A percentile compares a stretch with the other conserved stretches of the same genome.
Evolutionary conservation across 1,140 invertebrate genomes (phyloP).

Genomic region (Anoplophora glabripennis): DNA sequence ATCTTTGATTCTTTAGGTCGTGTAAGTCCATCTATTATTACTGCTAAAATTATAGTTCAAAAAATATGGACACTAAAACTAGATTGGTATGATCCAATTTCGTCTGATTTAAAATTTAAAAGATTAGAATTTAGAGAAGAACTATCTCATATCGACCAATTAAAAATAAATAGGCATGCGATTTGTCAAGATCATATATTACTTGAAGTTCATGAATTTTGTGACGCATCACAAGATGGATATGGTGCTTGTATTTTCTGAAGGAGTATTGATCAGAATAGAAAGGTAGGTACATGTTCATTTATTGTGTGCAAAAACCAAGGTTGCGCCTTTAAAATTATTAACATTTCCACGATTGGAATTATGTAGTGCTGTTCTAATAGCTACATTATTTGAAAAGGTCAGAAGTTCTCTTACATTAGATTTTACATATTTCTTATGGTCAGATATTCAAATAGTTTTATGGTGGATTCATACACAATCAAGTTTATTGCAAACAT

Average conservation of each 20-base stretch:
- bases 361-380: slow-evolving; percentile 27
- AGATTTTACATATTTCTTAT: too few relatives aligned
- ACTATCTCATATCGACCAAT: slow-evolving; percentile 6
- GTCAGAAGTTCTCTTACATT: too few relatives aligned
- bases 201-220: slow-evolving; percentile 43
- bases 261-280: too few relatives aligned
- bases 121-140: slow-evolving; percentile 11
- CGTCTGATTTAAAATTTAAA: not conserved
- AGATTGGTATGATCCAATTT: slow-evolving; percentile 46
- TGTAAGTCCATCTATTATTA: slow-evolving; percentile 42
- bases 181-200: not conserved
- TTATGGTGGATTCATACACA: too few relatives aligned
- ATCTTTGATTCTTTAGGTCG: slow-evolving; percentile 39
- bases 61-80: slow-evolving; percentile 42
- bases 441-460: too few relatives aligned
- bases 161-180: not conserved
- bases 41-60: too few relatives aligned
- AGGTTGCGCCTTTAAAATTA: slow-evolving; percentile 32
- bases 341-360: slow-evolving; percentile 32
- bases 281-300: too few relatives aligned
- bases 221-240: slow-evolving; percentile 39
- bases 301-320: slow-evolving; percentile 45
- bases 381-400: slow-evolving; percentile 19
- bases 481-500: too few relatives aligned
- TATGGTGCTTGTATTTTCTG: too few relatives aligned